Evolutionary conservation across 1,140 invertebrate genomes (phyloP).

Genomic region (Melanaphis sacchari): DNA sequence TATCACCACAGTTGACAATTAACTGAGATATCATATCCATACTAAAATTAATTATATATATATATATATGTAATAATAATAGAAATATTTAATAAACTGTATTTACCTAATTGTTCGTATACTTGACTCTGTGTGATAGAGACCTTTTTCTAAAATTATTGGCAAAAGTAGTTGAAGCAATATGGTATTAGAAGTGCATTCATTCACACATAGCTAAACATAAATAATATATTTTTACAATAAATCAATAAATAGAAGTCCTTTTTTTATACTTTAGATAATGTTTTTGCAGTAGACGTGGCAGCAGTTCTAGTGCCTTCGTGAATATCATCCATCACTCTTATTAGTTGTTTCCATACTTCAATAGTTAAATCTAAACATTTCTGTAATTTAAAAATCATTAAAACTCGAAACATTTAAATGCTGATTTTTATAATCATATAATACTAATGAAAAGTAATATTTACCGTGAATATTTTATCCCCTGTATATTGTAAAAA

Average conservation of each 20-base stretch:
- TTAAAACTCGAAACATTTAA: background rate
- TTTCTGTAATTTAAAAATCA: slow-evolving; percentile 63
- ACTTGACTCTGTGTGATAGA: slow-evolving; percentile 78
- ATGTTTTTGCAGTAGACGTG: slow-evolving; percentile 75
- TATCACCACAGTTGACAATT: slow-evolving; percentile 77
- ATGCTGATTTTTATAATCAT: background rate
- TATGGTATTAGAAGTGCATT: slow-evolving; percentile 9
- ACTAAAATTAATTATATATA: slow-evolving; percentile 20
- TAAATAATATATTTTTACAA: background rate
- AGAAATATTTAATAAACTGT: background rate
- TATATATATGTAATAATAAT: background rate
- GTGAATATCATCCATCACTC: slow-evolving; percentile 94
- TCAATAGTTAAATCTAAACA: slow-evolving; percentile 70
- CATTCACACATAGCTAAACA: slow-evolving; percentile 46
- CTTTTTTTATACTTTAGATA: slow-evolving; percentile 70
- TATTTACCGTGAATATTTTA: slow-evolving; percentile 44
- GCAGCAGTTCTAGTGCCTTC: slow-evolving; percentile 85
- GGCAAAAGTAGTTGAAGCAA: slow-evolving; percentile 70
- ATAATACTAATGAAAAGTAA: background rate
- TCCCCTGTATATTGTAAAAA: slow-evolving; percentile 69
- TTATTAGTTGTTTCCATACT: slow-evolving; percentile 83
- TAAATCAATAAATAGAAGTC: background rate
- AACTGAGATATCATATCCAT: slow-evolving; percentile 76
- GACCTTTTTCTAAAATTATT: slow-evolving; percentile 79
- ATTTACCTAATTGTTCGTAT: slow-evolving; percentile 76